Base-by-base conservation (phyloP, 1,140 invertebrate genomes). In the Proctacanthus coquilletti region DNA sequence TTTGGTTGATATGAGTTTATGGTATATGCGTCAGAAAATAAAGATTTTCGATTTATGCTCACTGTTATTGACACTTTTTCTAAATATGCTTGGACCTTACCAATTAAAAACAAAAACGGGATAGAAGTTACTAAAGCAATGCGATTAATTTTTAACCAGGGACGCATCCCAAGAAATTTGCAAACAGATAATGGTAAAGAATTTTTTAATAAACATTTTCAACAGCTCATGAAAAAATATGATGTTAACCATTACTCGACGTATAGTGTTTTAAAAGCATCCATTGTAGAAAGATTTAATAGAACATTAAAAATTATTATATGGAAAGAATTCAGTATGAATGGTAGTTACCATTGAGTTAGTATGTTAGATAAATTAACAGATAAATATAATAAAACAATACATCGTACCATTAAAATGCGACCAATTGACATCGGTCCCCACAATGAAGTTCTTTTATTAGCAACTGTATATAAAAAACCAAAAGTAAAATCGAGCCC, bases 261-360 rank as follows among this genome's bases (percentile, higher is more conserved):
- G 9, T 60, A 51, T 48, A 55, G 46, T 39, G 46, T 47, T 30
- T 51, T 53, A 25, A 70, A 69, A 53, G 62, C 61, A 6, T 49
- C 54, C 11, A 52, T 66, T 36, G 53, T 57, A 30, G 65, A 68
- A 50, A 33, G 65, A 38, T 62, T 65, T 36, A 63, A 64, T 48
- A 42, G 59, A 43, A 67, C 60, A 15, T 39, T 69, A 32, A 67
- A 65, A 54, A 44, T 38, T 14, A 59, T 52, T 46, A 52, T 68
- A 44, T 68, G 48, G 44, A 53, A 51, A 45, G 38, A 62, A 45
- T 66, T 68, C 43, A 61, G 53, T 45, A 39, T 52, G 35, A 44
- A 51, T 13, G 61, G 60, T 4, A 56, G 45, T 18, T 51, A 61
- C 39, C 54, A 55, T 29, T 69, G 60, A 49, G 41, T 60, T 13